Evolutionary conservation across 2,797 vertebrate species (phyloP), one percentile per base, ranked within the genome.

Genomic region (Phoeniculus purpureus): DNA sequence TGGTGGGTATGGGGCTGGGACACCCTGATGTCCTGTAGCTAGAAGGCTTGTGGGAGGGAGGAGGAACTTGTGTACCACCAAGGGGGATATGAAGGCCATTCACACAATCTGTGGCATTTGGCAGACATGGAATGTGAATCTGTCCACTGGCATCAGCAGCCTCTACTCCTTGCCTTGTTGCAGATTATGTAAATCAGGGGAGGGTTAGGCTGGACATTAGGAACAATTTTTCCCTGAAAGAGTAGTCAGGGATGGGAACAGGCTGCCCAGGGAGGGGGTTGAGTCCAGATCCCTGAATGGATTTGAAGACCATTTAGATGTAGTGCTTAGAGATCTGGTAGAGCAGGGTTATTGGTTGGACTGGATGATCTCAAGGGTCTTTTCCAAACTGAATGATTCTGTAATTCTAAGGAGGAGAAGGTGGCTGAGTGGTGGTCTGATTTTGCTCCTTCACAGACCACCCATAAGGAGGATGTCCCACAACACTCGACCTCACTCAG

Each of bases 21-120:
- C 15, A 27, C 11, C 40, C 21, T 0, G 0, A 2, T 26, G 66
- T 34, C 43, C 52, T 51, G 40, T 40, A 59, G n/a, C 23, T 67
- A 48, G 13, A 5, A 32, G 12, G n/a, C 6, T 54, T 17, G 12
- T 9, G 31, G 32, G 0, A 2, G 23, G 13, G 45, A 73, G 32
- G 45, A 23, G 45, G 47, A 15, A 2, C 18, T 32, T 21, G 60
- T 7, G 25, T n/a, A 16, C 54, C 54, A 34, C 55, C 32, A 61
- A 16, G 31, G 29, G n/a, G 29, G 18, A 7, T 8, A 16, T 29
- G 43, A 70, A 85, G 20, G 18, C 15, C 48, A 29, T 18, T 20
- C 29, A 3, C 0, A 3, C 7, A 29, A 25, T 2, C 76, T 29
- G 37, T 34, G 26, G 29, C 17, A 4, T 70, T 61, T 0, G 0